phyloP scores from a whole-genome alignment of 1,140 invertebrate species.

The Lordiphosa collinella region DNA sequence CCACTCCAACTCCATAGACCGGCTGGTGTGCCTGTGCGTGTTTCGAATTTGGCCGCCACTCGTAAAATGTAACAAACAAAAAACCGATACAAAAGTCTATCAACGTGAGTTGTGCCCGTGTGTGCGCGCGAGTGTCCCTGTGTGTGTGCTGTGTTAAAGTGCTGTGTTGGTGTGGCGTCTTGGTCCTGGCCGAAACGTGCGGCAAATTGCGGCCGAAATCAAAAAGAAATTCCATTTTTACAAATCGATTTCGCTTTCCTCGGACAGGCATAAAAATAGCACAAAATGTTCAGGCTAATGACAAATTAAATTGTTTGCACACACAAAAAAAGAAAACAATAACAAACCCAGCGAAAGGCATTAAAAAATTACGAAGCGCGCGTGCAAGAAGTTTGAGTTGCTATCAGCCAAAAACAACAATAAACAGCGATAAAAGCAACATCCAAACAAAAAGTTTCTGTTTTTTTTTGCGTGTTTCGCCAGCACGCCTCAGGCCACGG shows the following conservation, averaged over 20 bases:
- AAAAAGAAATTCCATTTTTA: conserved; percentile 56
- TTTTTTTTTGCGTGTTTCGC: conserved; percentile 25
- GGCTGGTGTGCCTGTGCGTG: conserved; percentile 52
- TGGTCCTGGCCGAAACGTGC: conserved; percentile 45
- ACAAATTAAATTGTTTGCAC: conserved; percentile 68
- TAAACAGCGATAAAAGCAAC: conserved; percentile 63
- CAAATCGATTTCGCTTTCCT: conserved; percentile 62
- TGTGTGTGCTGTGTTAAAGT: neutral
- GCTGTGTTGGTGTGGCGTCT: conserved; percentile 24
- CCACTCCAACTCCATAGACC: conserved; percentile 15
- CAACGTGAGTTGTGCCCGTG: conserved; percentile 38
- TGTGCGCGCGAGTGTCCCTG: neutral
- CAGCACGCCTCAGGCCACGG: conserved; percentile 4
- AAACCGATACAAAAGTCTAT: conserved; percentile 54
- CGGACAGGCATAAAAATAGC: conserved; percentile 56
- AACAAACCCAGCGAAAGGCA: conserved; percentile 14
- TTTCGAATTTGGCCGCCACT: conserved; percentile 47
- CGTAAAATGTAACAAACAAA: conserved; percentile 5
- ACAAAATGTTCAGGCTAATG: conserved; percentile 36
- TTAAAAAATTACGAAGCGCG: conserved; percentile 50
- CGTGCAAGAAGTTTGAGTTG: conserved; percentile 56
- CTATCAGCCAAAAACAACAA: conserved; percentile 50
- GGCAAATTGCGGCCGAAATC: conserved; percentile 42
- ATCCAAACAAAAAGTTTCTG: conserved; percentile 49
- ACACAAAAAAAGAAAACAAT: conserved; percentile 12